A percentile compares a stretch with the other conserved stretches of the same genome.
Conservation (phyloP, 2,113 vertebrate species). For the Chloropsis hardwickii region DNA sequence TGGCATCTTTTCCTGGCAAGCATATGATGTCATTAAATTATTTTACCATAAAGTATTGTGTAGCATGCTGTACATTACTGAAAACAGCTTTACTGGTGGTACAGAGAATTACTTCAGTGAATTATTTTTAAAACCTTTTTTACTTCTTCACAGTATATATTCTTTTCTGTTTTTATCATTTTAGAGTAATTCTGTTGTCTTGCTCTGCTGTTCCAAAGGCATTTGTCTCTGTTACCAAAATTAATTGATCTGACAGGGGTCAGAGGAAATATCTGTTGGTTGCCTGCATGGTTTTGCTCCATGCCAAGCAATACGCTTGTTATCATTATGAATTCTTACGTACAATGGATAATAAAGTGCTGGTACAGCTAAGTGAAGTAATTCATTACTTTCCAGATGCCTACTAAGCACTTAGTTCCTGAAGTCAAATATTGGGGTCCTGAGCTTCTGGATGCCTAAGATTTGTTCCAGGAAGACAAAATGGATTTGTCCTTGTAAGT, state of each 20-base stretch:
- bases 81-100: not conserved
- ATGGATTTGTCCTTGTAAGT: not conserved
- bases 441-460: not conserved
- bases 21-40: not conserved
- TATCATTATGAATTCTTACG: not conserved
- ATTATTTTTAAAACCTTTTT: not conserved
- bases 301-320: not conserved
- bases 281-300: not conserved
- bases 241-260: slow-evolving; percentile 20
- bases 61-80: not conserved
- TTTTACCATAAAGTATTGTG: not conserved
- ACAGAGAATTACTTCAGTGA: not conserved
- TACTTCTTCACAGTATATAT: not conserved
- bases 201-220: not conserved
- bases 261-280: slow-evolving; percentile 12
- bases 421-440: not conserved
- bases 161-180: not conserved
- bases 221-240: slow-evolving; percentile 11
- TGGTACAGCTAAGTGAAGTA: slow-evolving; percentile 27
- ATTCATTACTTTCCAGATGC: slow-evolving; percentile 15
- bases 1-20: not conserved
- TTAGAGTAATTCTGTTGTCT: not conserved
- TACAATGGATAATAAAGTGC: slow-evolving; percentile 44
- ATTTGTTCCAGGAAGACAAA: not conserved
- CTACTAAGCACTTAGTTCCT: slow-evolving; percentile 26